phyloP scores from a whole-genome alignment of 1,140 invertebrate genomes.

The Pseudobourletiella spinata region DNA sequence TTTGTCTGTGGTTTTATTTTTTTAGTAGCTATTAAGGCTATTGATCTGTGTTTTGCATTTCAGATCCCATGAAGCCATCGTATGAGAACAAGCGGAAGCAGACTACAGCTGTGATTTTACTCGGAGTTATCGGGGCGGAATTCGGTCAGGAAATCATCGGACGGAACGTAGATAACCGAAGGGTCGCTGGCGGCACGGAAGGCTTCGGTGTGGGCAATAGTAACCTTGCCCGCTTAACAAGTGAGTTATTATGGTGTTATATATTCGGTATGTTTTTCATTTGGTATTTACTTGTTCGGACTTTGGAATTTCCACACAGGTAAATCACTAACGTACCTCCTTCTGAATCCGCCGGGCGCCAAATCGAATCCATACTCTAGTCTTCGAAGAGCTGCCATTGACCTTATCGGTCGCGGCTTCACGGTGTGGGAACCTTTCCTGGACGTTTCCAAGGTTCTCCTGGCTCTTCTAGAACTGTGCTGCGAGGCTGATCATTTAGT shows the following conservation, averaged over 20 bases:
- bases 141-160: slow-evolving; percentile 67
- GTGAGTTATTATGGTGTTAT: too few species aligned
- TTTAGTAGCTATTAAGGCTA: neutral
- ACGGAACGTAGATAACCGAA: slow-evolving; percentile 20
- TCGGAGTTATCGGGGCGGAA: slow-evolving; percentile 95
- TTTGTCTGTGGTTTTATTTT: too few species aligned
- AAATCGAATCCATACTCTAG: slow-evolving; percentile 59
- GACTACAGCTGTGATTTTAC: slow-evolving; percentile 80
- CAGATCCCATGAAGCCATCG: slow-evolving; percentile 48
- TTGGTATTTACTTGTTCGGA: too few species aligned
- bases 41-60: neutral
- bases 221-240: slow-evolving; percentile 80
- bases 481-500: slow-evolving; percentile 86
- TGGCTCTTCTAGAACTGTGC: slow-evolving; percentile 86
- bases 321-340: slow-evolving; percentile 82
- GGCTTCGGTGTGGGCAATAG: slow-evolving; percentile 86
- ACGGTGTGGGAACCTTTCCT: slow-evolving; percentile 98
- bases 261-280: too few species aligned
- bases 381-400: slow-evolving; percentile 86
- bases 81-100: slow-evolving; percentile 88
- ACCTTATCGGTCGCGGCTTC: slow-evolving; percentile 91
- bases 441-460: slow-evolving; percentile 86
- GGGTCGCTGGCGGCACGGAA: slow-evolving; percentile 66
- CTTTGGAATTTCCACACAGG: slow-evolving; percentile 48
- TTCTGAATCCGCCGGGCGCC: slow-evolving; percentile 60